Percentiles rank a stretch among this genome's conserved stretches.
These are phyloP conservation scores for Penaeus chinensis DNA, from an alignment of 1,140 invertebrate species.

Conservation along the genomic window DNA sequence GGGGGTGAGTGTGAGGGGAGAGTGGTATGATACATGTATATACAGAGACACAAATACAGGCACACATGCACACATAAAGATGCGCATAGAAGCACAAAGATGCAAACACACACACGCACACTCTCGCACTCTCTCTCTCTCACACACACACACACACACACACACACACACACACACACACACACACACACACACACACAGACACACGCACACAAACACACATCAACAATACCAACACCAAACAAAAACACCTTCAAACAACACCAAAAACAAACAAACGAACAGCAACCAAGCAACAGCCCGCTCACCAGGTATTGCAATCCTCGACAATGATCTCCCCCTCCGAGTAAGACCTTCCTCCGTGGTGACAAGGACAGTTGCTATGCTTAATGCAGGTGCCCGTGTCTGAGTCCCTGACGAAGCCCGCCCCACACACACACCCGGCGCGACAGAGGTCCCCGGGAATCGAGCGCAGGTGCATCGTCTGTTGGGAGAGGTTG, in stretches of 20 bases:
- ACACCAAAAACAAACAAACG: not conserved
- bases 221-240: too few species aligned
- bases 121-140: too few species aligned
- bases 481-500: constrained; percentile 72
- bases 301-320: constrained; percentile 82
- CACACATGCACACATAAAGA: too few species aligned
- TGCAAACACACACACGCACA: too few species aligned
- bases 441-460: constrained; percentile 77
- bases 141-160: too few species aligned
- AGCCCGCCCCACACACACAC: constrained; percentile 82
- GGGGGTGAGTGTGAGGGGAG: too few species aligned
- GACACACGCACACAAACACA: too few species aligned
- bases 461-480: constrained; percentile 71
- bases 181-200: too few species aligned
- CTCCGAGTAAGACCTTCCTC: constrained; percentile 83
- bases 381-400: constrained; percentile 77
- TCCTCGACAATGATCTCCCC: constrained; percentile 81
- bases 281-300: not conserved
- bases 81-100: too few species aligned
- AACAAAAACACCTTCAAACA: not conserved
- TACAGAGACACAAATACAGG: too few species aligned
- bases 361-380: constrained; percentile 89
- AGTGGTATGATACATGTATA: not conserved
- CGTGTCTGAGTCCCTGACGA: constrained; percentile 77
- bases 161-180: too few species aligned